Evolutionary conservation across 2,797 vertebrate genomes (phyloP).

Genomic region (Typhlichthys eigenmanni): DNA sequence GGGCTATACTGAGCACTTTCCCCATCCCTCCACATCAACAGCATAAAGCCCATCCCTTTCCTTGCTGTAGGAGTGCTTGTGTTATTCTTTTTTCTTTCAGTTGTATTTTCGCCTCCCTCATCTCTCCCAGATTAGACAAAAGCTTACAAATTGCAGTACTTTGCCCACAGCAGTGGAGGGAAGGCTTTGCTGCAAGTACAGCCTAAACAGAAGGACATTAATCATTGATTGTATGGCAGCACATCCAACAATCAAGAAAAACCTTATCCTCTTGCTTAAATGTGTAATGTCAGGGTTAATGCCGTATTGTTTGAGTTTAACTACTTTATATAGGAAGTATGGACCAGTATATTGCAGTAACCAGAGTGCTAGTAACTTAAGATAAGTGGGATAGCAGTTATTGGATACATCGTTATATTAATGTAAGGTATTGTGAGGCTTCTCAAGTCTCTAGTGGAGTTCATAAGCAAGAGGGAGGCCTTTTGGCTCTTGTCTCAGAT

Average conservation of each 20-base stretch:
- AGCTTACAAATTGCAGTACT: slow-evolving; percentile 62
- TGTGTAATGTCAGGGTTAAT: too few species aligned
- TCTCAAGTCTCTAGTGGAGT: slow-evolving; percentile 6
- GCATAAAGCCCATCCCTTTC: slow-evolving; percentile 21
- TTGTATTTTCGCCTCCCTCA: slow-evolving; percentile 20
- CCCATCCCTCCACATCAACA: slow-evolving; percentile 30
- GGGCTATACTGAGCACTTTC: slow-evolving; percentile 50
- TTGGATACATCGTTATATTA: not conserved
- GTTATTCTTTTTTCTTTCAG: slow-evolving; percentile 16
- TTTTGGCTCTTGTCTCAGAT: slow-evolving; percentile 20
- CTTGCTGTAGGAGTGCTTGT: slow-evolving; percentile 23
- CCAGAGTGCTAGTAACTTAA: too few species aligned
- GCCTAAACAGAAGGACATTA: not conserved
- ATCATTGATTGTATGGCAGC: too few species aligned
- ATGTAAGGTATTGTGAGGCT: not conserved
- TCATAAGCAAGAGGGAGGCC: slow-evolving; percentile 22
- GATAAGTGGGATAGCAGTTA: slow-evolving; percentile 12
- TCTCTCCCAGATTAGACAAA: slow-evolving; percentile 58
- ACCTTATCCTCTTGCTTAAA: too few species aligned
- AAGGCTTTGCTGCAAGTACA: slow-evolving; percentile 37
- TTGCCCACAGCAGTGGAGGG: slow-evolving; percentile 36
- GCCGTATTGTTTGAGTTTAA: too few species aligned
- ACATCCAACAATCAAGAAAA: too few species aligned
- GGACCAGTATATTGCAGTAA: too few species aligned
- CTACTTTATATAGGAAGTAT: too few species aligned